Conservation (phyloP, 1,140 invertebrate genomes). For the Bombus balteatus region DNA sequence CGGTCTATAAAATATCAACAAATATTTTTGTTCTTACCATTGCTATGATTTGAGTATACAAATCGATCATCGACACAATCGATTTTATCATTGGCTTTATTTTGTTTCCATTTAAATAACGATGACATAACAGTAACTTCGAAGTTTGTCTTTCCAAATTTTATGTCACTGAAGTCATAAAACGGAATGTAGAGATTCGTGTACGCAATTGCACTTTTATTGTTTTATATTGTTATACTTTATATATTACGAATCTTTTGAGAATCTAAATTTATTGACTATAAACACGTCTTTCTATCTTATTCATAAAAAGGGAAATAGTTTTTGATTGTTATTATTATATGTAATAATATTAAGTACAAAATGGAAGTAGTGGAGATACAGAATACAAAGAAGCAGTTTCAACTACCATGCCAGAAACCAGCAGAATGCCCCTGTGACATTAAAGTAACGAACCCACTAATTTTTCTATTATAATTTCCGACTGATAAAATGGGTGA, state of each 20-base stretch:
- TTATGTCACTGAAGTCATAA: slow-evolving; percentile 15
- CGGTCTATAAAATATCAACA: neutral
- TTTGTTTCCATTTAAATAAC: slow-evolving; percentile 20
- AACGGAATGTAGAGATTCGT: slow-evolving; percentile 26
- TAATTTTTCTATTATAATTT: slow-evolving; percentile 7
- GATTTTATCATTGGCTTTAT: slow-evolving; percentile 9
- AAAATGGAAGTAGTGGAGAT: slow-evolving; percentile 67
- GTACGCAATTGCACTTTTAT: neutral
- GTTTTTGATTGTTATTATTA: neutral
- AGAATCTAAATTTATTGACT: neutral
- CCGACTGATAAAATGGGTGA: neutral
- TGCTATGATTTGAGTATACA: neutral
- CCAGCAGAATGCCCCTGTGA: slow-evolving; percentile 47
- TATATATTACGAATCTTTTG: slow-evolving; percentile 15
- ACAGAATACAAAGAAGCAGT: slow-evolving; percentile 31
- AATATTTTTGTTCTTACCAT: neutral
- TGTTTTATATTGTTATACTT: slow-evolving; percentile 47
- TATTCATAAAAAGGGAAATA: neutral
- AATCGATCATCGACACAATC: neutral
- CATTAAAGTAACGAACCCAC: slow-evolving; percentile 59
- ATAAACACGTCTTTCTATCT: neutral
- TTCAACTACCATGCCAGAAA: slow-evolving; percentile 7
- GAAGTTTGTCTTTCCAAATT: slow-evolving; percentile 11
- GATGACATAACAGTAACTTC: slow-evolving; percentile 10
- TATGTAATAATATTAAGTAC: neutral